These are phyloP conservation scores for Scotopteryx bipunctaria DNA, from an alignment of 2,888 invertebrate genomes.

Conservation along the genomic window DNA sequence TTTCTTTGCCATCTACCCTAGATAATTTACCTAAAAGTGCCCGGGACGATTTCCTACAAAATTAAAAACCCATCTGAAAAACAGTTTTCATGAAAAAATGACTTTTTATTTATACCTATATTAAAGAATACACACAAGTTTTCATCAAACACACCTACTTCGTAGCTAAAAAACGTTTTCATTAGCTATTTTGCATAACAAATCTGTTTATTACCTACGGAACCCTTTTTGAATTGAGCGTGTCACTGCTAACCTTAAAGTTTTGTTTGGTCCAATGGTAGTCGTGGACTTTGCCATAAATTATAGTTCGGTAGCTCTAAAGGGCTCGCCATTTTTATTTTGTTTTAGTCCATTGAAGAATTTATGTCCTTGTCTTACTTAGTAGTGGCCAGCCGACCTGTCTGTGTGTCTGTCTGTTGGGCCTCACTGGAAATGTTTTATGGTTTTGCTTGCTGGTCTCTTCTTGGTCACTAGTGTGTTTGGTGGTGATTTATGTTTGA, in stretches of 20 bases:
- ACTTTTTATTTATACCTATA: too few relatives aligned
- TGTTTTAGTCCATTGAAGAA: conserved; percentile 80
- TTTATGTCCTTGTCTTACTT: conserved; percentile 82
- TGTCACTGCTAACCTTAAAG: conserved; percentile 43
- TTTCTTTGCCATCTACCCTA: too few relatives aligned
- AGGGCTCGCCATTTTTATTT: conserved; percentile 76
- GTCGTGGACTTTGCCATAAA: conserved; percentile 75
- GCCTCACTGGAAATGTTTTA: neutral
- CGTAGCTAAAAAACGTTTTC: too few relatives aligned
- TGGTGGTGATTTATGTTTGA: neutral
- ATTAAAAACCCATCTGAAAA: too few relatives aligned
- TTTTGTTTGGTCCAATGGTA: conserved; percentile 68
- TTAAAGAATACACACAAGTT: too few relatives aligned
- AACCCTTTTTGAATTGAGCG: conserved; percentile 15
- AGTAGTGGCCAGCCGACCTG: conserved; percentile 76
- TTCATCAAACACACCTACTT: too few relatives aligned
- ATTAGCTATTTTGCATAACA: neutral
- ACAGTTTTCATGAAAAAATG: too few relatives aligned
- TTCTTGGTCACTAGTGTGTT: neutral
- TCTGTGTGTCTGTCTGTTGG: conserved; percentile 35
- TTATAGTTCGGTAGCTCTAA: conserved; percentile 84
- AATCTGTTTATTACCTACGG: conserved; percentile 11
- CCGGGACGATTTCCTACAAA: too few relatives aligned
- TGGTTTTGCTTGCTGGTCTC: neutral
- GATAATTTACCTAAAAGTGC: too few relatives aligned